phyloP scores from a whole-genome alignment of 2,797 vertebrate genomes.

The Gobio occitaniae region DNA sequence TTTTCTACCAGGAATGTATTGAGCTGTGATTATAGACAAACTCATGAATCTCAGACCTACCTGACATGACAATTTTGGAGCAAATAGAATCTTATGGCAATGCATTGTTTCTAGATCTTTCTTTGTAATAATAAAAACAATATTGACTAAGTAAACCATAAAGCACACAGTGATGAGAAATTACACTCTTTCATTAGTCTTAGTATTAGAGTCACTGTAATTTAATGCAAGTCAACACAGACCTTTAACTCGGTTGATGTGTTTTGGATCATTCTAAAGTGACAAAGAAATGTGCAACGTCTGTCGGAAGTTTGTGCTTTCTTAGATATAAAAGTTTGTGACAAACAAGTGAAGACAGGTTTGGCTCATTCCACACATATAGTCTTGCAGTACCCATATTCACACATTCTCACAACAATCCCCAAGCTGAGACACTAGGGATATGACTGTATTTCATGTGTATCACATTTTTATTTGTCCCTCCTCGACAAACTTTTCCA shows the following conservation, averaged over 20 bases:
- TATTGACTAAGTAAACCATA: not conserved
- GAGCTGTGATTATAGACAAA: not conserved
- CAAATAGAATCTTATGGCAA: not conserved
- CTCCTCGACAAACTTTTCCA: slow-evolving; percentile 31
- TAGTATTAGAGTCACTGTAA: too few species aligned
- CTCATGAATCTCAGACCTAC: not conserved
- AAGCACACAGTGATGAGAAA: not conserved
- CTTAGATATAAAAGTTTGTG: not conserved
- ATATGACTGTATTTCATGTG: slow-evolving; percentile 21
- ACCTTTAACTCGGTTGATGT: not conserved
- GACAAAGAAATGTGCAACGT: not conserved
- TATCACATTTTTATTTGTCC: slow-evolving; percentile 29
- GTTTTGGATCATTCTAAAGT: not conserved
- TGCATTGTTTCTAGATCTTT: not conserved
- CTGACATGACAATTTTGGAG: too few species aligned
- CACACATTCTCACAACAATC: slow-evolving; percentile 42
- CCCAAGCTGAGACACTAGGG: slow-evolving; percentile 23
- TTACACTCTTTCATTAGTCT: too few species aligned
- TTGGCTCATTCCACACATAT: slow-evolving; percentile 46
- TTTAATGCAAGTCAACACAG: not conserved
- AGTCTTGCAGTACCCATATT: slow-evolving; percentile 36
- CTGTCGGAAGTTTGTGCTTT: not conserved
- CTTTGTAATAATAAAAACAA: not conserved
- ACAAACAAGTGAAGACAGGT: slow-evolving; percentile 45
- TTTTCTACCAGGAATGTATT: not conserved